phyloP scores from a whole-genome alignment of 2,797 vertebrate genomes.

The Danio choprae region DNA sequence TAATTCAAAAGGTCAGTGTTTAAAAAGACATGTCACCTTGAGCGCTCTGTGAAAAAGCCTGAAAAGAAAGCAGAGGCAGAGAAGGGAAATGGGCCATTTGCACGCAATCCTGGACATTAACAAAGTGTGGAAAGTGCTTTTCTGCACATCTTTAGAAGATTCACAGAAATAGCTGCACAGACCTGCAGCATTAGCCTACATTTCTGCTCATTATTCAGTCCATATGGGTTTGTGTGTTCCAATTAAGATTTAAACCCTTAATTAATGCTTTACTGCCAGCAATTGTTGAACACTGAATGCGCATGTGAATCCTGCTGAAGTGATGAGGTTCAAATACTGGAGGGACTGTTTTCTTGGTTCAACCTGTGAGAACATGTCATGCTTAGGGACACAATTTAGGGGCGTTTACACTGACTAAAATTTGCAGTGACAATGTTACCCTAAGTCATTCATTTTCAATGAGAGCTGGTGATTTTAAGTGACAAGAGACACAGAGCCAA shows the following conservation, averaged over 20 bases:
- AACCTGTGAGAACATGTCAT: slow-evolving; percentile 2
- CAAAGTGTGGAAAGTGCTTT: slow-evolving; percentile 22
- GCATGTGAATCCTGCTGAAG: slow-evolving; percentile 53
- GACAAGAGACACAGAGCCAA: neutral
- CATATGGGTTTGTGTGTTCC: neutral
- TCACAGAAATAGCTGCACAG: slow-evolving; percentile 35
- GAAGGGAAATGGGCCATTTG: slow-evolving; percentile 17
- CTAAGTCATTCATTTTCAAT: neutral
- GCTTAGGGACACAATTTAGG: neutral
- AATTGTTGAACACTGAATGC: too few species aligned
- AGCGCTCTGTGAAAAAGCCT: slow-evolving; percentile 28
- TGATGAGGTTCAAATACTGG: neutral
- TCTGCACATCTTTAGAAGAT: slow-evolving; percentile 27
- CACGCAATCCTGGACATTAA: slow-evolving; percentile 20
- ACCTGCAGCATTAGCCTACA: slow-evolving; percentile 30
- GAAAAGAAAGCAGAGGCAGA: slow-evolving; percentile 29
- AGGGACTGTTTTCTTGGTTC: neutral
- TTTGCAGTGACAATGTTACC: neutral
- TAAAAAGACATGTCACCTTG: slow-evolving; percentile 21
- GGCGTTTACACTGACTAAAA: neutral
- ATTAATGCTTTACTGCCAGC: neutral
- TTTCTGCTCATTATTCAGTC: slow-evolving; percentile 34
- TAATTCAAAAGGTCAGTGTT: slow-evolving; percentile 30
- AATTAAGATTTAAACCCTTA: slow-evolving; percentile 39
- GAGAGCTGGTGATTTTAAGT: neutral